Conservation (phyloP, 2,797 vertebrate genomes). For the Leptatherina wallacei region DNA sequence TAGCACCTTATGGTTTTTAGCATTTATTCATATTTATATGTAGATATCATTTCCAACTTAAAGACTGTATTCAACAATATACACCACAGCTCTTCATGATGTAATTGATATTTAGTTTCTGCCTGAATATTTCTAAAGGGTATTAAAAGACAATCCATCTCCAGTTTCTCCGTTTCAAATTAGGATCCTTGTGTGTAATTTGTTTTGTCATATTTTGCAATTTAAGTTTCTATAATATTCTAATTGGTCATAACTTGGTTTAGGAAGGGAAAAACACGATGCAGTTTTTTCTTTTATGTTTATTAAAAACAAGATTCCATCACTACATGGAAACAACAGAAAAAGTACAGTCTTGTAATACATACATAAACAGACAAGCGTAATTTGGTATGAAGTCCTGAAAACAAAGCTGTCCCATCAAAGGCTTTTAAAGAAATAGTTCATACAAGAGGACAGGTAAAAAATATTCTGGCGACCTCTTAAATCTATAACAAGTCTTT, state of each 20-base stretch:
- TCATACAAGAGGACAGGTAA: not conserved
- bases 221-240: not conserved
- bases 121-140: not conserved
- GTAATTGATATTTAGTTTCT: not conserved
- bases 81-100: not conserved
- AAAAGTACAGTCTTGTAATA: constrained; percentile 3
- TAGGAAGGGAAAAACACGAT: constrained; percentile 6
- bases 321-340: constrained; percentile 22
- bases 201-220: not conserved
- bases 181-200: not conserved
- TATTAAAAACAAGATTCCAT: constrained; percentile 36
- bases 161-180: not conserved
- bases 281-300: constrained; percentile 15
- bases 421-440: constrained; percentile 10
- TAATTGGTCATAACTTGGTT: not conserved
- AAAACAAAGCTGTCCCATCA: constrained; percentile 2
- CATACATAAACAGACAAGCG: constrained; percentile 7
- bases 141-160: not conserved
- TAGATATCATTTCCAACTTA: not conserved
- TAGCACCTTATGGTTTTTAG: not conserved
- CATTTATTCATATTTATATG: not conserved
- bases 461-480: not conserved
- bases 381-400: constrained; percentile 10
- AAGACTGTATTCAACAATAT: not conserved
- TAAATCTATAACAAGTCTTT: constrained; percentile 24